phyloP scores from a whole-genome alignment of 2,797 vertebrate genomes.

The Danio albolineatus region DNA sequence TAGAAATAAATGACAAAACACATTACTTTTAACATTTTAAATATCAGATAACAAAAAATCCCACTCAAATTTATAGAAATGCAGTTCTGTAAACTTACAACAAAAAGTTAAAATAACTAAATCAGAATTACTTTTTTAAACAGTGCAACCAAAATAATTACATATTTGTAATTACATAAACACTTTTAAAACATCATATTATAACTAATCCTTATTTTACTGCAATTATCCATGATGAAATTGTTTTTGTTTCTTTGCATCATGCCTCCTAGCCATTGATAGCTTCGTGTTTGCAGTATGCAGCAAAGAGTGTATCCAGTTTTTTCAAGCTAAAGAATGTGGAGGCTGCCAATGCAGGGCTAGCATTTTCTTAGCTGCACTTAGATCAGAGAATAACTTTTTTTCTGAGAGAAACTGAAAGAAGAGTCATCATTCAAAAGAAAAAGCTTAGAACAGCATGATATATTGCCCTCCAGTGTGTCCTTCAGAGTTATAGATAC shows the following conservation, averaged over 20 bases:
- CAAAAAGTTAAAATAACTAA: no score
- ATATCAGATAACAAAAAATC: no score
- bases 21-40: no score
- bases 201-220: no score
- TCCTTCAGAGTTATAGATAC: background rate
- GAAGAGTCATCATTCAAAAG: constrained; percentile 15
- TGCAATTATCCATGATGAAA: background rate
- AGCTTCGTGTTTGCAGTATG: constrained; percentile 8
- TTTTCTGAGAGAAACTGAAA: background rate
- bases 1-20: no score
- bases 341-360: background rate
- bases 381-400: background rate
- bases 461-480: background rate
- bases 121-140: no score
- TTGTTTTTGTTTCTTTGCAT: background rate
- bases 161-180: no score
- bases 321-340: background rate
- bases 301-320: background rate
- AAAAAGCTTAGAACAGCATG: background rate
- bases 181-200: no score
- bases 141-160: no score
- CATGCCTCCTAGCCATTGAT: background rate
- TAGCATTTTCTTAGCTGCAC: constrained; percentile 29
- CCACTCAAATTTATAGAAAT: no score
- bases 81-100: no score